Percentiles rank a stretch among this genome's conserved stretches.
Conservation (phyloP, 2,797 vertebrate species). For the Anolis apletophallus region DNA sequence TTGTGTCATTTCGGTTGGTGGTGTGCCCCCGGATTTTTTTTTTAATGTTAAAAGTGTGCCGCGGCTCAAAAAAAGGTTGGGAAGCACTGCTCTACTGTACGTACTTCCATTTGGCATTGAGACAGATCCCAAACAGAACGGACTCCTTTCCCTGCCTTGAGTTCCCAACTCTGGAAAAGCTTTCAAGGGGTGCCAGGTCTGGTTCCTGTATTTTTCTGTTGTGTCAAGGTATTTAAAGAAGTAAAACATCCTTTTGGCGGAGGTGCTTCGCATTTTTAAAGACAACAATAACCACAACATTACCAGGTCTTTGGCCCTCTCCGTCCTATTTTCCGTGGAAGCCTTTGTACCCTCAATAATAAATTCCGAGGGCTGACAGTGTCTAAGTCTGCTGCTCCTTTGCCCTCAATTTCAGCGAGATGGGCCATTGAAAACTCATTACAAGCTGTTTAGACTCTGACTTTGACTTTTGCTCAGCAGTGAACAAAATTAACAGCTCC, state of each 20-base stretch:
- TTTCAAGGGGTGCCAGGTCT: constrained; percentile 36
- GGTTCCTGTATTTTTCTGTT: constrained; percentile 58
- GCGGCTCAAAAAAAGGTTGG: too few species aligned
- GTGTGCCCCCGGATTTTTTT: too few species aligned
- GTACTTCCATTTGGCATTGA: too few species aligned
- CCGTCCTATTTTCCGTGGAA: constrained; percentile 63
- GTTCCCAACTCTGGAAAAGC: neutral
- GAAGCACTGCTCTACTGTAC: too few species aligned
- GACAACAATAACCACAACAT: neutral
- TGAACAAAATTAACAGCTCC: constrained; percentile 87
- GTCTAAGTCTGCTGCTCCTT: constrained; percentile 84
- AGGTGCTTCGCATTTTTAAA: constrained; percentile 55
- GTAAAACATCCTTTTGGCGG: constrained; percentile 48
- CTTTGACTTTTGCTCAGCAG: constrained; percentile 87
- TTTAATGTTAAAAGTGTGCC: too few species aligned
- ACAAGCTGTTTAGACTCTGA: constrained; percentile 89
- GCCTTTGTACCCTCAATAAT: constrained; percentile 75
- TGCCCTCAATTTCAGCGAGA: constrained; percentile 89
- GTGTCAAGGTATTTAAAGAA: constrained; percentile 65
- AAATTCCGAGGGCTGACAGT: constrained; percentile 82
- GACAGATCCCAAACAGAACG: neutral
- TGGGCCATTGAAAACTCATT: constrained; percentile 90
- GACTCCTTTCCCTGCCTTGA: constrained; percentile 24
- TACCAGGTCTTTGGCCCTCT: constrained; percentile 61
- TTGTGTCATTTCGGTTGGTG: too few species aligned